Base-by-base conservation (phyloP, 2,888 invertebrate genomes). In the Drosophila multiciliata region DNA sequence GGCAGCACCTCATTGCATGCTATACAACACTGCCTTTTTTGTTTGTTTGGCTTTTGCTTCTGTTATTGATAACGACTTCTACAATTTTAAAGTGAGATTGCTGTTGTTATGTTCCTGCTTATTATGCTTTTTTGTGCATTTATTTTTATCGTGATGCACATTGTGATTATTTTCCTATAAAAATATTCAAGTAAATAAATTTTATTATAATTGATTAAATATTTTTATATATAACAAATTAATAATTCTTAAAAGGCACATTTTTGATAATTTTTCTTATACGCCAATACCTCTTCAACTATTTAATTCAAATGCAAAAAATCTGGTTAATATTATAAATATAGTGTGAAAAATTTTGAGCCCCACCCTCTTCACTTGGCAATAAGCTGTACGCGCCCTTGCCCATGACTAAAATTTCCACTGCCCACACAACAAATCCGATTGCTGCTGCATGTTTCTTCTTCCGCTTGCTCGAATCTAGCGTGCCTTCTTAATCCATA, bases 361-460 rank as follows among this genome's bases (percentile, higher is more conserved):
- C 12, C 23, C 26, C 79, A 70, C 73, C 78, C 12, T 23, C 72
- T 62, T 62, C 67, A 12, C 72, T 75, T 71, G 77, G 66, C 69
- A 62, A 60, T 50, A 66, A 42, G 17, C 15, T 40, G n/a, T 35
- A 26, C 15, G 29, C 55, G 38, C 55, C 55, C 55, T 55, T 55
- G 67, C 68, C 70, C 68, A 64, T 68, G 77, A 59, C 73, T 81
- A 85, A 75, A 78, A 82, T 85, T 85, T 88, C 85, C 87, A 82
- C 89, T 78, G 83, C 87, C 89, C 87, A 87, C 87, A 82, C 86
- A 84, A 75, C 20, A 45, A 45, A 23, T 45, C 15, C 23, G 45
- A 71, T 65, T 63, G 75, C 65, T 71, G 68, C 72, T 79, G 78
- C 81, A 80, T 69, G 82, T 62, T 70, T 83, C 62, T 73, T 74